Evolutionary conservation across 2,888 invertebrate species (phyloP), one percentile per base, ranked within the genome.

Genomic region (Barypeithes pellucidus): DNA sequence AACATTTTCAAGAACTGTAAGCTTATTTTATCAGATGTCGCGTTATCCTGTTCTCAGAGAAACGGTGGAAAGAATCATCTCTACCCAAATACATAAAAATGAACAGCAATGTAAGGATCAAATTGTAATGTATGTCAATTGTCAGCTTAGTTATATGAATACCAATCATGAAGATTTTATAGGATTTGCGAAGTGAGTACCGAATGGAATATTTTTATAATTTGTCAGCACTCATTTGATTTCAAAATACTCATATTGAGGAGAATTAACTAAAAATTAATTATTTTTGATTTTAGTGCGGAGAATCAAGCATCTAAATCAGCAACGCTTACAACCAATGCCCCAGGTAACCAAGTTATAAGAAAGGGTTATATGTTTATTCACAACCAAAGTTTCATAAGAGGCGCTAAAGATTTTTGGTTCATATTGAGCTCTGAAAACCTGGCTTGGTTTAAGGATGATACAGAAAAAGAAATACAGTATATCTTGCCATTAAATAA

Each of bases 161-260:
- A 98, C 98, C 68, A 98, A 98, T 87, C 98, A 98, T 86, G 98
- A 98, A 87, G 98, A 98, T 88, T 98, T 98, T 87, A 98, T 98
- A 84, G 98, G 98, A 82, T 98, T 98, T 88, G 97, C 97, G 85
- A 98, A 98, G 97, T 98, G 89, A 89, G 91, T 89, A 3, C n/a
- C 12, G 9, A 9, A 9, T 9, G 7, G 3, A 24, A 24, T 24
- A 24, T 2, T 24, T 24, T n/a, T n/a, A n/a, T n/a, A n/a, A n/a
- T n/a, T n/a, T n/a, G n/a, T n/a, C n/a, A n/a, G 24, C 24, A 24
- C 5, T 24, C 3, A 24, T 24, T 24, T 24, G 24, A 24, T 24
- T 24, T 24, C 3, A n/a, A n/a, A n/a, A n/a, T 2, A 3, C 2
- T 24, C 2, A 24, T 24, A 11, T 36, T 36, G 9, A 9, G 5